phyloP scores from a whole-genome alignment of 2,888 invertebrate genomes.

The Margaritifera margaritifera region DNA sequence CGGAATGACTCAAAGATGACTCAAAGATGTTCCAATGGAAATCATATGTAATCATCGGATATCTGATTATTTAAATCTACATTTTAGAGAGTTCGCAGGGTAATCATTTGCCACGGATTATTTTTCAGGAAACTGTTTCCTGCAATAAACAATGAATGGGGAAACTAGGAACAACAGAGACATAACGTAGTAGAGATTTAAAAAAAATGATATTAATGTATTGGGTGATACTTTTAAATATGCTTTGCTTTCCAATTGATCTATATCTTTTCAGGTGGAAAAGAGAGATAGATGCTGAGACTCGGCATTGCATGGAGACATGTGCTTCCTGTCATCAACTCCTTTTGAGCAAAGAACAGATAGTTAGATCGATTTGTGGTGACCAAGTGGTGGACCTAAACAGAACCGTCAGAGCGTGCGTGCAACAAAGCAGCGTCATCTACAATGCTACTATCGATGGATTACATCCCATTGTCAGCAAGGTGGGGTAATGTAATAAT shows the following conservation, averaged over 20 bases:
- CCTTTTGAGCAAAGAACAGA: slow-evolving; percentile 20
- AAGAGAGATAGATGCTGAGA: slow-evolving; percentile 24
- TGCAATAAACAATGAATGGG: too few relatives aligned
- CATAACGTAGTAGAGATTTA: too few relatives aligned
- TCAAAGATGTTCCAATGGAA: too few relatives aligned
- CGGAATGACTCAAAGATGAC: too few relatives aligned
- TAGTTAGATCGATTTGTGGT: slow-evolving; percentile 28
- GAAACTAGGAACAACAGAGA: too few relatives aligned
- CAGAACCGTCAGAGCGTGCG: slow-evolving; percentile 18
- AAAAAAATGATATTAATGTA: too few relatives aligned
- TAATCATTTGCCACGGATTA: too few relatives aligned
- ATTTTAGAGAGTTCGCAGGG: too few relatives aligned
- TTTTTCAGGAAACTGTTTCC: too few relatives aligned
- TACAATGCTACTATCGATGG: slow-evolving; percentile 25
- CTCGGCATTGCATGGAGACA: slow-evolving; percentile 27
- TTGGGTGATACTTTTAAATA: not conserved
- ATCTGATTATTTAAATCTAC: too few relatives aligned
- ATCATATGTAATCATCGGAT: too few relatives aligned
- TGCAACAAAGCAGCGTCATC: slow-evolving; percentile 9
- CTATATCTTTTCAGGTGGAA: slow-evolving; percentile 22
- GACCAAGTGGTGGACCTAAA: slow-evolving; percentile 15
- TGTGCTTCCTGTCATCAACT: slow-evolving; percentile 24
- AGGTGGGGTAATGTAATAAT: slow-evolving; percentile 5
- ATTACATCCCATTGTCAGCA: slow-evolving; percentile 19
- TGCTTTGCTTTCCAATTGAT: not conserved